These are phyloP conservation scores for Poecilobothrus nobilitatus DNA, from an alignment of 2,888 invertebrate species.

Conservation along the genomic window DNA sequence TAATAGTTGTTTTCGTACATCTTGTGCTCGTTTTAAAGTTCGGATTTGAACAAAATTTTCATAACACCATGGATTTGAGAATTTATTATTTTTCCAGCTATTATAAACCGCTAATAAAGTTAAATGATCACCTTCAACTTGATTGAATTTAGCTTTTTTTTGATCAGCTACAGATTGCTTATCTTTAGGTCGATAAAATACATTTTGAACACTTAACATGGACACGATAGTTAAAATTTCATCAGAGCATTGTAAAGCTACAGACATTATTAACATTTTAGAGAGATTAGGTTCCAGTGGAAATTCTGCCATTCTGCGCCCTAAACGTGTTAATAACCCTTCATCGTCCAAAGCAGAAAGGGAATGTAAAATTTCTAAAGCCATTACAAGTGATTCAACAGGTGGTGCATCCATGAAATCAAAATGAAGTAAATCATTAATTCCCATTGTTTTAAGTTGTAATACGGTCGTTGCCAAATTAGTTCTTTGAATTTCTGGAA, in stretches of 20 bases:
- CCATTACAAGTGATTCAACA: constrained; percentile 94
- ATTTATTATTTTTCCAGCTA: constrained; percentile 98
- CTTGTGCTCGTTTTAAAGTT: constrained; percentile 93
- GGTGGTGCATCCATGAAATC: constrained; percentile 99
- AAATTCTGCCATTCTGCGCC: constrained; percentile 95
- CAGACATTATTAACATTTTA: constrained; percentile 99
- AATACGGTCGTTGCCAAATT: constrained; percentile 91
- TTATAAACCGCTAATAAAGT: constrained; percentile 97
- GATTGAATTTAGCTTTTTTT: constrained; percentile 98
- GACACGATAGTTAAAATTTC: constrained; percentile 97
- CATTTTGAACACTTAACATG: constrained; percentile 98
- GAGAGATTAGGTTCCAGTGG: constrained; percentile 96
- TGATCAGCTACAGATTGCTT: constrained; percentile 96
- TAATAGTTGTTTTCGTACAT: constrained; percentile 92
- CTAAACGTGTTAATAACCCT: constrained; percentile 73
- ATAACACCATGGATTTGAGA: constrained; percentile 98
- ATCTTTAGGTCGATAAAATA: constrained; percentile 91
- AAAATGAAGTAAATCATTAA: constrained; percentile 94
- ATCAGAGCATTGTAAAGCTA: constrained; percentile 93
- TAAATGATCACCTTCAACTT: constrained; percentile 95
- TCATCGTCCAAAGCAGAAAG: constrained; percentile 94
- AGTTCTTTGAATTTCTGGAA: constrained; percentile 97
- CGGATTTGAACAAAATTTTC: constrained; percentile 98
- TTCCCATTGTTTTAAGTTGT: constrained; percentile 98
- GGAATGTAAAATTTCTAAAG: constrained; percentile 92